Evolutionary conservation across 2,888 invertebrate species (phyloP).

Genomic region (Chrysolina oricalcia): DNA sequence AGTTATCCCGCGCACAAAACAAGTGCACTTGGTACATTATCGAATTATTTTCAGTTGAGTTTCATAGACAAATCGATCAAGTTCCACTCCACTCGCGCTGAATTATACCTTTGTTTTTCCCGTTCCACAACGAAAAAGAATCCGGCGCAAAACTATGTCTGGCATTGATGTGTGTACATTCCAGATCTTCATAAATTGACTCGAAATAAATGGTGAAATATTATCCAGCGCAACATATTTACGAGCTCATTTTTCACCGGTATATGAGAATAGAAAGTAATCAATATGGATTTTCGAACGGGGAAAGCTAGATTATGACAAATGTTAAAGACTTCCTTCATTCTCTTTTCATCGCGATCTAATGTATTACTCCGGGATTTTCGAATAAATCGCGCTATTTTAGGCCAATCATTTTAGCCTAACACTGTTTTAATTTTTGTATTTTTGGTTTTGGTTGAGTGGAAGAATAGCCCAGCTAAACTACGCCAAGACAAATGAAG

Average conservation of each 20-base stretch:
- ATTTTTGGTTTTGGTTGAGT: too few relatives aligned
- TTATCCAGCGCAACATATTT: conserved; percentile 50
- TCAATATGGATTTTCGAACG: conserved; percentile 53
- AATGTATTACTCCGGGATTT: conserved; percentile 46
- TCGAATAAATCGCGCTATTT: conserved; percentile 44
- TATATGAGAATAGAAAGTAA: conserved; percentile 49
- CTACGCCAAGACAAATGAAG: too few relatives aligned
- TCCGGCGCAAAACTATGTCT: conserved; percentile 39
- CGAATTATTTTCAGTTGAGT: neutral
- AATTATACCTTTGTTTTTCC: neutral
- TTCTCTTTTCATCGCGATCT: conserved; percentile 45
- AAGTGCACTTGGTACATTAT: too few relatives aligned
- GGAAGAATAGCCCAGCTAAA: too few relatives aligned
- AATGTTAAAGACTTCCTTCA: conserved; percentile 50
- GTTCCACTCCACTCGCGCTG: neutral
- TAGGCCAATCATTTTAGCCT: too few relatives aligned
- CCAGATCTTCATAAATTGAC: conserved; percentile 45
- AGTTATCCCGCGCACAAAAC: too few relatives aligned
- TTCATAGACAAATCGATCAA: neutral
- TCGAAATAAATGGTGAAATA: conserved; percentile 50
- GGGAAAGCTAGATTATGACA: conserved; percentile 51
- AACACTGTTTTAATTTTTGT: too few relatives aligned
- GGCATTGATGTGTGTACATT: conserved; percentile 49
- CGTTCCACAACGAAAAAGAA: conserved; percentile 20
- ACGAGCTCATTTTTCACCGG: conserved; percentile 50